These are phyloP conservation scores for Temnothorax rugatulus DNA, from an alignment of 2,888 invertebrate genomes.

Conservation along the genomic window DNA sequence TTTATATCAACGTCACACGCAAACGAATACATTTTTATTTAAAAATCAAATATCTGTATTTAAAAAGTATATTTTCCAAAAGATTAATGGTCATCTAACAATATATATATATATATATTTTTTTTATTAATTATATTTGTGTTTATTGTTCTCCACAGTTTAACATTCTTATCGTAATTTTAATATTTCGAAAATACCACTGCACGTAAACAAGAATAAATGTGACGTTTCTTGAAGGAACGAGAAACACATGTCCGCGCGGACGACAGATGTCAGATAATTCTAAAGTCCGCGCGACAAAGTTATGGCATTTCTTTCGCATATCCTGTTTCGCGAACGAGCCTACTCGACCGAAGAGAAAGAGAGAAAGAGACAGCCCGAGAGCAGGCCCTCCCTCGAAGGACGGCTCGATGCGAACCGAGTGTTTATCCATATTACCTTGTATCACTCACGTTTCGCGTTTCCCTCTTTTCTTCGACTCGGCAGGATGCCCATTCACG, in stretches of 20 bases:
- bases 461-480: constrained; percentile 48
- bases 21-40: not conserved
- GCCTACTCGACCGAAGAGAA: constrained; percentile 1
- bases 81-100: not conserved
- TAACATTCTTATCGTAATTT: not conserved
- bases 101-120: not conserved
- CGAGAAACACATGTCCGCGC: not conserved
- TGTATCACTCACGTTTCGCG: constrained; percentile 58
- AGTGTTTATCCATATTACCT: constrained; percentile 49
- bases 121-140: not conserved
- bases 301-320: constrained; percentile 30
- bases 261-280: constrained; percentile 34
- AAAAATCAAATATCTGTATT: constrained; percentile 7
- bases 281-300: constrained; percentile 13
- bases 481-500: constrained; percentile 76
- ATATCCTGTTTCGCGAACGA: constrained; percentile 45
- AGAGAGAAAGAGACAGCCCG: too few relatives aligned
- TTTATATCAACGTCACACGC: not conserved
- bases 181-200: not conserved
- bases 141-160: not conserved
- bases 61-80: not conserved
- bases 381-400: constrained; percentile 43
- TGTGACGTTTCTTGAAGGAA: constrained; percentile 7
- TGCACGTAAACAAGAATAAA: not conserved
- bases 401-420: constrained; percentile 44